Percentiles rank a stretch among this genome's conserved stretches.
Conservation (phyloP, 1,140 invertebrate species). For the Panonychus citri region DNA sequence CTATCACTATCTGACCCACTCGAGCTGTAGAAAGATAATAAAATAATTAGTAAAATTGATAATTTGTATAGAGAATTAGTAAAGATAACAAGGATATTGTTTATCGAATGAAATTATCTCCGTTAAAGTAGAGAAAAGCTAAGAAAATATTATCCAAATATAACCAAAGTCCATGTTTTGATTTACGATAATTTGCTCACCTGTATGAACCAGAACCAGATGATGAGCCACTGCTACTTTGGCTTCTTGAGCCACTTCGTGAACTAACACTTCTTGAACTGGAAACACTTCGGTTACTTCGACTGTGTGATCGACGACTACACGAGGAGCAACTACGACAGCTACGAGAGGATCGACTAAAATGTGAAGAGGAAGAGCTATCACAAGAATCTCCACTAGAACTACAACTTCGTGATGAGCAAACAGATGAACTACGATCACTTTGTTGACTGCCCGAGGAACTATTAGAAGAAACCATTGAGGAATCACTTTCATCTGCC, state of each 20-base stretch:
- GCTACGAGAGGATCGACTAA: neutral
- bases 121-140: no score
- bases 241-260: neutral
- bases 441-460: neutral
- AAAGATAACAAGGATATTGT: no score
- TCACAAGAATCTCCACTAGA: neutral
- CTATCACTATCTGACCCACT: neutral
- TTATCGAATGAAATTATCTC: no score
- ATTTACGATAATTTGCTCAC: neutral
- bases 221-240: neutral
- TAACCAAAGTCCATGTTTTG: neutral
- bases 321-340: neutral
- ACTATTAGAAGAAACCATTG: no score
- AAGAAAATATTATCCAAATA: no score
- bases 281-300: neutral
- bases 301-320: neutral
- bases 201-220: constrained; percentile 4
- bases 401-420: constrained; percentile 3
- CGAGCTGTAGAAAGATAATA: no score
- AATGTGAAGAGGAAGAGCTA: neutral
- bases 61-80: no score
- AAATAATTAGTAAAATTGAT: no score
- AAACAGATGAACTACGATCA: neutral
- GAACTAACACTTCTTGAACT: constrained; percentile 1
- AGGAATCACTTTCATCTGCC: no score